phyloP scores from a whole-genome alignment of 35 echinoderm and acorn worm species.

The Chiridota heheva region DNA sequence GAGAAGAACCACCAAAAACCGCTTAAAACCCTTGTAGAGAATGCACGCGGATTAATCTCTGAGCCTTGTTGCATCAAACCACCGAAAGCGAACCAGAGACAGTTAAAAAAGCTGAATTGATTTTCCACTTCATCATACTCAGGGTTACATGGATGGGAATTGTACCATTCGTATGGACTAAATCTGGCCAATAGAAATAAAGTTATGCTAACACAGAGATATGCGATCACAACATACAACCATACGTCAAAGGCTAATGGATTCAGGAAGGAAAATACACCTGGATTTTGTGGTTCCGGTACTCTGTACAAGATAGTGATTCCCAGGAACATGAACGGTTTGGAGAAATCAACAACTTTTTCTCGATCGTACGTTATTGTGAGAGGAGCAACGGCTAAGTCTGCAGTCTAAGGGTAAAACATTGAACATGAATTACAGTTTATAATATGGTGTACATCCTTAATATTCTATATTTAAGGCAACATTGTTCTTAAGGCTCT shows the following conservation, averaged over 20 bases:
- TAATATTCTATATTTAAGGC: background rate
- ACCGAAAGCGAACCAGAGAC: conserved; percentile 95
- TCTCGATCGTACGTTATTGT: conserved; percentile 85
- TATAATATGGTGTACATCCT: background rate
- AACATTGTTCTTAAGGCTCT: too few species aligned
- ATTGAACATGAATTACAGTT: background rate
- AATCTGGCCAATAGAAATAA: conserved; percentile 84
- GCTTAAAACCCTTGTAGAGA: conserved; percentile 78
- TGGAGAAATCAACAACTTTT: conserved; percentile 87
- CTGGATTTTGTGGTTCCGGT: conserved; percentile 79
- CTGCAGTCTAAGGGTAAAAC: conserved; percentile 62
- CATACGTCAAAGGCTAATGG: conserved; percentile 86
- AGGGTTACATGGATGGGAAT: conserved; percentile 88
- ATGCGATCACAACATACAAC: conserved; percentile 93
- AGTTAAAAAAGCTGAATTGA: conserved; percentile 92
- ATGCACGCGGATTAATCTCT: conserved; percentile 79
- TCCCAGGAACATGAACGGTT: conserved; percentile 92
- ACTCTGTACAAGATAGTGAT: conserved; percentile 84
- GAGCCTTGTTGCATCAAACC: conserved; percentile 95
- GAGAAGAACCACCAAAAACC: conserved; percentile 98
- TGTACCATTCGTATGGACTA: conserved; percentile 98
- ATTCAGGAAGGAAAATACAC: conserved; percentile 89
- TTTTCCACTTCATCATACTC: conserved; percentile 89
- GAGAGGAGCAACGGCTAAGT: conserved; percentile 86
- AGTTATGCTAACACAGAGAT: conserved; percentile 62